Evolutionary conservation across 1,140 invertebrate genomes (phyloP).

Genomic region (Drosophila dunni): DNA sequence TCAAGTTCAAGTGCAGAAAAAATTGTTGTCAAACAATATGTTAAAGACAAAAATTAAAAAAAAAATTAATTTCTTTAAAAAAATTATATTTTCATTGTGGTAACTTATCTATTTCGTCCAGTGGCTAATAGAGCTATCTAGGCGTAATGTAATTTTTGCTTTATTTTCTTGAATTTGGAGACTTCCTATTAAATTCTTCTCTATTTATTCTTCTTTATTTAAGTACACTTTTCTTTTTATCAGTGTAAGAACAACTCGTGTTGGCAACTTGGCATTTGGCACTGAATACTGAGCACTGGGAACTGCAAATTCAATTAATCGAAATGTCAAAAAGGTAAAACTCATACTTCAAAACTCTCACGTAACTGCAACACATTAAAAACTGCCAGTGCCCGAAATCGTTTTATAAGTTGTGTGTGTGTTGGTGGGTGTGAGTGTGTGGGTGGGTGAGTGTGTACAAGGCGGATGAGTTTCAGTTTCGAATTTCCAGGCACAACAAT

Average conservation of each 20-base stretch:
- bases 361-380: conserved; percentile 42
- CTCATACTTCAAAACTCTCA: conserved; percentile 21
- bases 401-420: conserved; percentile 66
- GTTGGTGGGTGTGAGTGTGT: background rate
- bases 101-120: too few relatives aligned
- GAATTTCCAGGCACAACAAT: conserved; percentile 50
- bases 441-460: background rate
- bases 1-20: too few relatives aligned
- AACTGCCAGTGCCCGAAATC: conserved; percentile 53
- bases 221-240: too few relatives aligned
- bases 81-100: too few relatives aligned
- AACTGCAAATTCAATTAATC: conserved; percentile 77
- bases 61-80: too few relatives aligned
- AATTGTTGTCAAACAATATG: too few relatives aligned
- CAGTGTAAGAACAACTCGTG: conserved; percentile 29
- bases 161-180: too few relatives aligned
- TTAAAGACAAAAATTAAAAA: too few relatives aligned
- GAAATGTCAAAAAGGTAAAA: conserved; percentile 38
- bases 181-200: too few relatives aligned
- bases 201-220: too few relatives aligned
- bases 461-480: conserved; percentile 50
- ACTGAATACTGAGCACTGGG: conserved; percentile 3
- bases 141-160: too few relatives aligned
- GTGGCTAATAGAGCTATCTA: too few relatives aligned
- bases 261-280: conserved; percentile 28